Evolutionary conservation across 2,888 invertebrate genomes (phyloP).

Genomic region (Neoascia interrupta): DNA sequence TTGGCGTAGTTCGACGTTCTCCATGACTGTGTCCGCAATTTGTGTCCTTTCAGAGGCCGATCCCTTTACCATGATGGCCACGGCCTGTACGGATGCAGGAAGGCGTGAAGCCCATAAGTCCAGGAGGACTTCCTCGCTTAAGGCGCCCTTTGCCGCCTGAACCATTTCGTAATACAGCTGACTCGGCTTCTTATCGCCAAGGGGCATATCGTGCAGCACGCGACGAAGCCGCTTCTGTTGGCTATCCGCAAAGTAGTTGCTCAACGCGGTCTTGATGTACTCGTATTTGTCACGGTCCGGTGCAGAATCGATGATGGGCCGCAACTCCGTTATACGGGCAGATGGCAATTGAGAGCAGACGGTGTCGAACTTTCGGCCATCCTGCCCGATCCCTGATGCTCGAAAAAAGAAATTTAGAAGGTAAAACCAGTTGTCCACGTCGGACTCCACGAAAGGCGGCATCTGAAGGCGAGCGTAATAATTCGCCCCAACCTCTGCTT

Average conservation of each 20-base stretch:
- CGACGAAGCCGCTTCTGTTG: no score
- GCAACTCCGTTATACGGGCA: neutral
- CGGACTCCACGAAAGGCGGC: no score
- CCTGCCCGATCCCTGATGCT: constrained; percentile 3
- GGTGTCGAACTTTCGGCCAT: constrained; percentile 14
- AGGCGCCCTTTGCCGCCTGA: constrained; percentile 2
- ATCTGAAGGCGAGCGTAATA: no score
- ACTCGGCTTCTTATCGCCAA: constrained; percentile 25
- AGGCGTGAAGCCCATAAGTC: constrained; percentile 10
- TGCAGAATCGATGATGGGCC: constrained; percentile 1
- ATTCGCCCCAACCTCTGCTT: no score
- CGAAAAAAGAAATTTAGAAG: constrained; percentile 1
- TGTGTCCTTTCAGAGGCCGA: neutral
- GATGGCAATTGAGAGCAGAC: constrained; percentile 17
- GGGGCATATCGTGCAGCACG: no score
- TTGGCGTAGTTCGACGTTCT: constrained; percentile 3
- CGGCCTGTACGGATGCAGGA: neutral
- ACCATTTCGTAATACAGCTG: constrained; percentile 25
- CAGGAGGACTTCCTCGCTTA: constrained; percentile 16
- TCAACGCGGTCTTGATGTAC: neutral
- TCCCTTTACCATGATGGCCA: no score
- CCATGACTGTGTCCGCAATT: neutral
- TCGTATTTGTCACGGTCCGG: constrained; percentile 1
- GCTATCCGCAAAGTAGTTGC: constrained; percentile 7
- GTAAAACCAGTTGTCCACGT: neutral